A percentile compares a stretch with the other conserved stretches of the same genome.
phyloP scores from a whole-genome alignment of 1,140 invertebrate genomes.

The Brachionus asplanchnoidis region DNA sequence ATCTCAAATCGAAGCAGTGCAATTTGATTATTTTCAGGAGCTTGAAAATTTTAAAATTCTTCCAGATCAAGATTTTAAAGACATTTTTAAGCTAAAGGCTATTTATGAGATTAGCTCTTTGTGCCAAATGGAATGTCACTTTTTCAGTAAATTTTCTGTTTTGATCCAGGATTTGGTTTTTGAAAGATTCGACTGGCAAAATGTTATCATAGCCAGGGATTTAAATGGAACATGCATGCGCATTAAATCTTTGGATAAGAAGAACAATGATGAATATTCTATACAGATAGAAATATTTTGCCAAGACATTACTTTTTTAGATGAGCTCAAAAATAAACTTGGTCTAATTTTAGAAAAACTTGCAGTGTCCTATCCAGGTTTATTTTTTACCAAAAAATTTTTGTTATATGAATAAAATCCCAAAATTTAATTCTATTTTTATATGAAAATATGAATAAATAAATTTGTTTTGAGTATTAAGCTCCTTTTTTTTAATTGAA shows the following conservation, averaged over 20 bases:
- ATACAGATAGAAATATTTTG: background rate
- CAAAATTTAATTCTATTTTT: background rate
- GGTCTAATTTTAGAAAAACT: background rate
- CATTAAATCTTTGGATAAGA: background rate
- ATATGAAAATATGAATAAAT: background rate
- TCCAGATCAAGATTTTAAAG: background rate
- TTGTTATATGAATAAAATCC: background rate
- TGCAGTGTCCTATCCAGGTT: background rate
- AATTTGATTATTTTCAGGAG: background rate
- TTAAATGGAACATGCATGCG: background rate
- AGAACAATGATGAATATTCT: background rate
- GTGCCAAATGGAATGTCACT: background rate
- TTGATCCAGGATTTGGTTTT: background rate
- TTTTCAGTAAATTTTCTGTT: conserved; percentile 14
- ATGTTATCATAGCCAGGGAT: background rate
- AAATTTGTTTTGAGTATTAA: no score
- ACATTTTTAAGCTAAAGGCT: background rate
- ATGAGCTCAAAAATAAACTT: background rate
- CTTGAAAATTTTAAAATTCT: background rate
- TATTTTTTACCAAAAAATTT: conserved; percentile 12
- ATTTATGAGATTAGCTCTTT: background rate
- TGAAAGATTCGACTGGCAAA: conserved; percentile 22
- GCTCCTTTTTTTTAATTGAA: no score
- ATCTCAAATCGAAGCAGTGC: background rate
- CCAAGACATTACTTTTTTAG: background rate